A percentile compares a stretch with the other conserved stretches of the same genome.
Evolutionary conservation across 2,113 vertebrate genomes (phyloP).

Genomic region (Sebastes schlegelii): DNA sequence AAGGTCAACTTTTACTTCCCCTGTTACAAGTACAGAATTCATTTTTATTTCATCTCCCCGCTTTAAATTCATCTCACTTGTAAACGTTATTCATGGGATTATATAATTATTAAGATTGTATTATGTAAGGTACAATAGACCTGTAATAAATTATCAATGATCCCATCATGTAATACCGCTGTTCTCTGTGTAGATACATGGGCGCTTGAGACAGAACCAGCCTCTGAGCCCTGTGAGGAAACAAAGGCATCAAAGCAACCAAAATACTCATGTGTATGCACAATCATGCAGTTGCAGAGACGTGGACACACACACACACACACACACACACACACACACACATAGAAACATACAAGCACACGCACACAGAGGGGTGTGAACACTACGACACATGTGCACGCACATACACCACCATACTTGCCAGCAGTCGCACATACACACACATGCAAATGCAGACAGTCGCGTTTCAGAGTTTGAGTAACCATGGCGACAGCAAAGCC

Average conservation of each 20-base stretch:
- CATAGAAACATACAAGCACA: slow-evolving; percentile 27
- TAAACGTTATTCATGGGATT: slow-evolving; percentile 58
- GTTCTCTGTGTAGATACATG: slow-evolving; percentile 42
- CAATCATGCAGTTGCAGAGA: slow-evolving; percentile 51
- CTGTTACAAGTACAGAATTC: slow-evolving; percentile 11
- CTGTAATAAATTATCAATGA: slow-evolving; percentile 57
- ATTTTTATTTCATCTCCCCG: slow-evolving; percentile 14
- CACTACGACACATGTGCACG: slow-evolving; percentile 4
- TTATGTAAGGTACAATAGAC: slow-evolving; percentile 49
- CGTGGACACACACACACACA: slow-evolving; percentile 23
- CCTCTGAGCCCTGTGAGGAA: slow-evolving; percentile 43
- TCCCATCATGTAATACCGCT: slow-evolving; percentile 40
- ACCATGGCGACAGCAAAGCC: slow-evolving; percentile 84
- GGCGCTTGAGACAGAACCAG: slow-evolving; percentile 59
- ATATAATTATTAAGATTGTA: slow-evolving; percentile 42
- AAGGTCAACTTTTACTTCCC: slow-evolving; percentile 20
- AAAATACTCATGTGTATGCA: slow-evolving; percentile 72
- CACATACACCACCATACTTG: slow-evolving; percentile 46
- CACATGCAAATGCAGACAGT: slow-evolving; percentile 67
- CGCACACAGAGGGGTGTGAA: slow-evolving; percentile 24
- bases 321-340: slow-evolving; percentile 23
- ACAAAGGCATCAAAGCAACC: slow-evolving; percentile 71
- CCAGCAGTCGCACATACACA: slow-evolving; percentile 36
- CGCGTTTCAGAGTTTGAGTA: slow-evolving; percentile 77
- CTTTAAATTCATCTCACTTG: slow-evolving; percentile 15